Conservation (phyloP, 1,140 invertebrate genomes). For the Epicauta chinensis region DNA sequence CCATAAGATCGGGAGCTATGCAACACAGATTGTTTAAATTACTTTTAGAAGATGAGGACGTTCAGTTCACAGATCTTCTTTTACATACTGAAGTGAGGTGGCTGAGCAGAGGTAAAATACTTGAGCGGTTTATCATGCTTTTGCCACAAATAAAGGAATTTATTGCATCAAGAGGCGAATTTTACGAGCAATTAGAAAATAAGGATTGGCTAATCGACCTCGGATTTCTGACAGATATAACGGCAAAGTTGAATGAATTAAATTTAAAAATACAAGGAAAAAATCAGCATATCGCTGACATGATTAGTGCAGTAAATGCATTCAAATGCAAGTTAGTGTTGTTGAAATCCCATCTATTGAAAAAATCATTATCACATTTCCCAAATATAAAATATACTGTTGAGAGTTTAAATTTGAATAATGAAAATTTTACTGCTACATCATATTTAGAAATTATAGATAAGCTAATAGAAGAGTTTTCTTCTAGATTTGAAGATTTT, state of each 20-base stretch:
- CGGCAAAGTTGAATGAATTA: conserved; percentile 20
- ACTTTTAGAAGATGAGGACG: conserved; percentile 22
- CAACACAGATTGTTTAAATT: conserved; percentile 21
- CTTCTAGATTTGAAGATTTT: conserved; percentile 13
- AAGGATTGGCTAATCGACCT: conserved; percentile 11
- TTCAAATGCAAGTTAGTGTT: conserved; percentile 19
- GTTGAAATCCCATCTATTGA: conserved; percentile 19
- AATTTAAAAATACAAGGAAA: conserved; percentile 21
- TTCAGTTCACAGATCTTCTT: conserved; percentile 16
- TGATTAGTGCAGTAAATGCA: conserved; percentile 16
- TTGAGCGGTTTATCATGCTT: conserved; percentile 18
- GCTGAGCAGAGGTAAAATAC: conserved; percentile 19
- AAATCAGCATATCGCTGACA: conserved; percentile 19
- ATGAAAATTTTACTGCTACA: conserved; percentile 11
- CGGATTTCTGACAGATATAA: conserved; percentile 22
- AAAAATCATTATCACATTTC: conserved; percentile 17
- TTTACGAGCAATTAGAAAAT: not conserved
- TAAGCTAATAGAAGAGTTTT: conserved; percentile 8
- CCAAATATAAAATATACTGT: conserved; percentile 22
- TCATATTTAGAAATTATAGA: conserved; percentile 5
- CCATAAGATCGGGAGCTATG: conserved; percentile 16
- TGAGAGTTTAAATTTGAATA: not conserved
- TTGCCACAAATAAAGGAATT: conserved; percentile 20
- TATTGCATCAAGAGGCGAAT: conserved; percentile 17
- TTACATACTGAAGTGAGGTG: conserved; percentile 20